Percentiles rank a stretch among this genome's conserved stretches.
phyloP scores from a whole-genome alignment of 2,113 vertebrate genomes.

The Pygoscelis antarcticus region DNA sequence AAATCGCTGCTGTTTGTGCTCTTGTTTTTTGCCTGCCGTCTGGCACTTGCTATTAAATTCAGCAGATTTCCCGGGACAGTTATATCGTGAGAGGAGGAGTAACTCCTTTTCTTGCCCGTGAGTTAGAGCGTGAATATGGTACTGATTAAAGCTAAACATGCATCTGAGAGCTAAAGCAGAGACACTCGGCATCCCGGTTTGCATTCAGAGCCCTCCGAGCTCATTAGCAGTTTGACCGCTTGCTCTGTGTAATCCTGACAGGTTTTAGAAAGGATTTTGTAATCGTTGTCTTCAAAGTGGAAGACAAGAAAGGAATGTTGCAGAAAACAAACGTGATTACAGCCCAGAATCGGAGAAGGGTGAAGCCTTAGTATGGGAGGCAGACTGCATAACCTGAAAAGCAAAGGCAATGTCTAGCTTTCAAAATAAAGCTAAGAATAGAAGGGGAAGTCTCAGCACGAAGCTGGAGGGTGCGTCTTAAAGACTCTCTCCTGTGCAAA shows the following conservation, averaged over 20 bases:
- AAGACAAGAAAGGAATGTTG: not conserved
- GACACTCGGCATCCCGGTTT: fast-evolving
- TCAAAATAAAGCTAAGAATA: not conserved
- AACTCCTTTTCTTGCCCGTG: not conserved
- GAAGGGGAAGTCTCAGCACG: not conserved
- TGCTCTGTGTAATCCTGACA: not conserved
- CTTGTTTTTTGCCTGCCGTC: not conserved
- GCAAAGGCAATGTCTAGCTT: not conserved
- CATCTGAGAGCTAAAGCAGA: not conserved
- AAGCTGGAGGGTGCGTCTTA: not conserved
- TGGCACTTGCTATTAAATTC: not conserved
- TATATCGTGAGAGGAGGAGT: not conserved
- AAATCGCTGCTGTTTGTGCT: fast-evolving
- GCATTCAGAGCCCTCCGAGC: not conserved
- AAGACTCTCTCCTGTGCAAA: not conserved
- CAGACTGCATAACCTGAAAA: not conserved
- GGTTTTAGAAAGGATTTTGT: not conserved
- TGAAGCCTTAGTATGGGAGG: not conserved
- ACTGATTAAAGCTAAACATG: not conserved
- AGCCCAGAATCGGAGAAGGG: not conserved
- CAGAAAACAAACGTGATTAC: not conserved
- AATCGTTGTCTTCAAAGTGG: not conserved
- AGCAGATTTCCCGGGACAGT: fast-evolving
- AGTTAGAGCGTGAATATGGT: not conserved
- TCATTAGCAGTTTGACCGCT: not conserved